Base-by-base conservation (phyloP, 2,113 vertebrate species). In the Cyprinus carpio region DNA sequence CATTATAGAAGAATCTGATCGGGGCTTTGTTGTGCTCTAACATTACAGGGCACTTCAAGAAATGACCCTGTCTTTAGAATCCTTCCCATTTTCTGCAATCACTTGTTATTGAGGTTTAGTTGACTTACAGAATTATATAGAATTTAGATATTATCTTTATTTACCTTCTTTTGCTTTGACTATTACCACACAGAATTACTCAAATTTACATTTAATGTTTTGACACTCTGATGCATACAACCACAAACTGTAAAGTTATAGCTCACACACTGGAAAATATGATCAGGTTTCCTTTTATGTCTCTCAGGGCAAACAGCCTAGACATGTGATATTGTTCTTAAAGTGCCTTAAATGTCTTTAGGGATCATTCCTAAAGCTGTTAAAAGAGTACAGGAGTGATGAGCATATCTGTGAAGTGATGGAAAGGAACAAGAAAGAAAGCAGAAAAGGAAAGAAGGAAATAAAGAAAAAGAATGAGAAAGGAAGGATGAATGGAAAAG, bases 371-470 rank as follows among this genome's bases (percentile, higher is more conserved):
- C 3, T 82, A 34, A 71, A 82, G 29, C 46, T 82, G 23, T 82
- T 82, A 72, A 34, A 56, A 29, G 62, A 69, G 58, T 64, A 27
- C 6, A 29, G 23, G 13, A 31, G 2, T 27, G 20, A 80, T 64
- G 23, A 43, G 40, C 54, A 43, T 34, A 25, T 20, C 25, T 49
- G 1, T 2, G 20, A 71, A 29, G 2, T 2, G 10, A 72, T 2
- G 49, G 5, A 46, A 87, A 87, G 84, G 62, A 89, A 72, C 43
- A 88, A 69, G 91, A 91, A 90, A 91, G 92, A 93, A 91, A 88
- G 89, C 15, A 69, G 16, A 1, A 34, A 34, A 31, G 15, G 6
- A 67, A 3, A 40, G 3, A 74, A 74, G 0, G 23, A 46, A 37
- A 46, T 25, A 25, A 25, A 74, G 37, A 15, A 75, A 46, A 25